phyloP scores from a whole-genome alignment of 2,888 invertebrate genomes.

The Meliscaeva auricollis region DNA sequence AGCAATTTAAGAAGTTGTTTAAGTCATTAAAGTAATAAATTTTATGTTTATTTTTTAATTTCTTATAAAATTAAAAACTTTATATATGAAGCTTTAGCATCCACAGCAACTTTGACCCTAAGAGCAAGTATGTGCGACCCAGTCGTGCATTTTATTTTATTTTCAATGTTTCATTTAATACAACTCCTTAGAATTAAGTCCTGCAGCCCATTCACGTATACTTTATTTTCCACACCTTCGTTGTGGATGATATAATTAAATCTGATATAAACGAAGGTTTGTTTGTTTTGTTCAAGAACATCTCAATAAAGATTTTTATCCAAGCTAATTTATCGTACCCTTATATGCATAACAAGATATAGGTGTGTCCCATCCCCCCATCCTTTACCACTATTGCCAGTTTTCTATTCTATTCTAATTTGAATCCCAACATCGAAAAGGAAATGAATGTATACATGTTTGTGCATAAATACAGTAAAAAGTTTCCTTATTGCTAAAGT shows the following conservation, averaged over 20 bases:
- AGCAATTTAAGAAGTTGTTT: no score
- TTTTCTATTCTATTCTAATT: background rate
- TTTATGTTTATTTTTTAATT: no score
- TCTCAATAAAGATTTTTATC: background rate
- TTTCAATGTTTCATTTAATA: no score
- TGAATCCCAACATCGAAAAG: background rate
- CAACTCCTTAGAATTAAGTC: background rate
- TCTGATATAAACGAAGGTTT: slow-evolving; percentile 32
- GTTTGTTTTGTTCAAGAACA: slow-evolving; percentile 42
- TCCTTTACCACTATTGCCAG: background rate
- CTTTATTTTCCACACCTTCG: background rate
- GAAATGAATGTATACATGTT: background rate
- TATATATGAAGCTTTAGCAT: no score
- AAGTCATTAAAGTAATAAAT: no score
- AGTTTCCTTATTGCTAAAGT: slow-evolving; percentile 20
- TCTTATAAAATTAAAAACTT: no score
- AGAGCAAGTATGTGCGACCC: no score
- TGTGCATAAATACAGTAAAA: background rate
- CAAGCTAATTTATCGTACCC: background rate
- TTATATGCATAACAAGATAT: background rate
- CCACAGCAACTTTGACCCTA: no score
- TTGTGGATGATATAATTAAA: slow-evolving; percentile 18
- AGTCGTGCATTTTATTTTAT: no score
- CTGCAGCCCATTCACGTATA: background rate
- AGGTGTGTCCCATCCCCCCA: background rate